Percentiles rank a stretch among this genome's conserved stretches.
Evolutionary conservation across 2,888 invertebrate genomes (phyloP).

Genomic region (Siphlonurus alternatus): DNA sequence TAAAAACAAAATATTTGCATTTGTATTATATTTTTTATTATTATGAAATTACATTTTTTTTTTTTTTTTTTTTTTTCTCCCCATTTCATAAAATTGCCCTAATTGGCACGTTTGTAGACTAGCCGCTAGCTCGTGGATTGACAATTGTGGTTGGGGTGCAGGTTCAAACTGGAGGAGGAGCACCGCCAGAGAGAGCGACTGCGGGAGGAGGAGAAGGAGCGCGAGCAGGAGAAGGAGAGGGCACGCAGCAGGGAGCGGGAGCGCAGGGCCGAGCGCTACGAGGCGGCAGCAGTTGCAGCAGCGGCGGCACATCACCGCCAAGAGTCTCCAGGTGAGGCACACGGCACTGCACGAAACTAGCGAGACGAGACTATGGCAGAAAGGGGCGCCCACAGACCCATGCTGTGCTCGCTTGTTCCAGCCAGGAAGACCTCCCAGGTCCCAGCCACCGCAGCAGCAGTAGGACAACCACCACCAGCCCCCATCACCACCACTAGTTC

Average conservation of each 20-base stretch:
- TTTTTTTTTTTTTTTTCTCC: too few relatives aligned
- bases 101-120: too few relatives aligned
- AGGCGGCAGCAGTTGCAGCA: slow-evolving; percentile 22
- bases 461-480: slow-evolving; percentile 17
- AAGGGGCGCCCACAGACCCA: background rate
- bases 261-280: slow-evolving; percentile 26
- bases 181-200: slow-evolving; percentile 36
- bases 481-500: slow-evolving; percentile 3
- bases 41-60: too few relatives aligned
- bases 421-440: slow-evolving; percentile 37
- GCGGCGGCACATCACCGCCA: slow-evolving; percentile 9
- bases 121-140: too few relatives aligned
- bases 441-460: slow-evolving; percentile 12
- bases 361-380: background rate
- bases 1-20: too few relatives aligned
- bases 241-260: slow-evolving; percentile 30
- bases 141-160: slow-evolving; percentile 18
- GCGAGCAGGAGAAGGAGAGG: slow-evolving; percentile 31
- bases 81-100: too few relatives aligned
- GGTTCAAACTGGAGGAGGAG: slow-evolving; percentile 52
- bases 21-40: too few relatives aligned
- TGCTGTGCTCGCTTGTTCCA: slow-evolving; percentile 28
- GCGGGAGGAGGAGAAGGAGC: slow-evolving; percentile 19
- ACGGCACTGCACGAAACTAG: background rate
- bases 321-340: slow-evolving; percentile 14